Conservation (phyloP, 2,888 invertebrate species). For the Hirtodrosophila duncani region DNA sequence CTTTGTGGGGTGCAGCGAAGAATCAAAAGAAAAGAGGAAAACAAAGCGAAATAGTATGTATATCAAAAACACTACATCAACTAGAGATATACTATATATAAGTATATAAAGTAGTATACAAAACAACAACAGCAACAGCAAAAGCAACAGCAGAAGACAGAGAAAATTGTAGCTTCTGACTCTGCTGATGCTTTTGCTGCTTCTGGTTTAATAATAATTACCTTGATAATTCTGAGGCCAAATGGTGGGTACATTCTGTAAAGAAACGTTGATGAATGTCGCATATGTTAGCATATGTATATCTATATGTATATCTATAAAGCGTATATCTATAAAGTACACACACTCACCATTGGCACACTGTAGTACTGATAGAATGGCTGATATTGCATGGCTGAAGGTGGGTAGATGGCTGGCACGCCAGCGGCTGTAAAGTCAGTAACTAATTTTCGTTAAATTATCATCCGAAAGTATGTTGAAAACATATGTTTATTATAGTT, state of each 20-base stretch:
- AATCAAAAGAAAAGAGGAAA: constrained; percentile 44
- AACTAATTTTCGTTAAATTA: constrained; percentile 67
- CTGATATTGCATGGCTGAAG: constrained; percentile 79
- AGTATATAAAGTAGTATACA: constrained; percentile 33
- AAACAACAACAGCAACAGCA: constrained; percentile 28
- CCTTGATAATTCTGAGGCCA: constrained; percentile 80
- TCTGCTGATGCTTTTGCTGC: background rate
- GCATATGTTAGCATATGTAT: too few relatives aligned
- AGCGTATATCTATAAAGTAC: too few relatives aligned
- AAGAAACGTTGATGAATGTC: too few relatives aligned
- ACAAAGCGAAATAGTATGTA: constrained; percentile 43
- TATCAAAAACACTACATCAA: constrained; percentile 41
- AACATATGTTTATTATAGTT: constrained; percentile 28
- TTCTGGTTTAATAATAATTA: constrained; percentile 65
- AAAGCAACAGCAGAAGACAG: constrained; percentile 20
- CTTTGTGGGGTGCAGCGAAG: constrained; percentile 39
- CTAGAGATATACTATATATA: constrained; percentile 36
- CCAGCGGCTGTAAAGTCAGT: constrained; percentile 78
- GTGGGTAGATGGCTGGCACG: constrained; percentile 79
- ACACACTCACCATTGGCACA: constrained; percentile 79
- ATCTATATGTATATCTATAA: too few relatives aligned
- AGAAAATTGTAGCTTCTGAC: constrained; percentile 3
- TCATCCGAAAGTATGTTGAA: constrained; percentile 28
- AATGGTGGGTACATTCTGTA: constrained; percentile 79
- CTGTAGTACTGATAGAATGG: constrained; percentile 79